Percentiles rank a stretch among this genome's conserved stretches.
Conservation (phyloP, 2,797 vertebrate genomes). For the Syndactyla subalaris region DNA sequence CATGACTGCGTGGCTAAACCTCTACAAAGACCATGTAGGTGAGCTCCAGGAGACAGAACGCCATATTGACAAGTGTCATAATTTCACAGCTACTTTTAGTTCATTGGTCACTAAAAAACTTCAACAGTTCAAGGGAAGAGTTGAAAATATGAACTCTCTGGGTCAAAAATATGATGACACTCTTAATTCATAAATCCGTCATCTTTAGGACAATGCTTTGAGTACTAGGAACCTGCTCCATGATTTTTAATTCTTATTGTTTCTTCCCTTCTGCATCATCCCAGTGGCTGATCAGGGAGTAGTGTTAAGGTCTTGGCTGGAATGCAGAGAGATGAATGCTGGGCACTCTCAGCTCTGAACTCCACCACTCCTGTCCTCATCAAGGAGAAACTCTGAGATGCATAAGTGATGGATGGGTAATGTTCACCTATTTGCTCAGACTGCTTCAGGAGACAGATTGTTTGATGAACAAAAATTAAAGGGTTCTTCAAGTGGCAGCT, state of each 20-base stretch:
- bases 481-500: background rate
- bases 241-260: background rate
- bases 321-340: background rate
- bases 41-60: background rate
- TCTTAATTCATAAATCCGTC: background rate
- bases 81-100: background rate
- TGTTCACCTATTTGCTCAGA: background rate
- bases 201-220: background rate
- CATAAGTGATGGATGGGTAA: background rate
- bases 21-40: background rate
- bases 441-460: background rate
- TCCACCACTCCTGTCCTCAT: background rate
- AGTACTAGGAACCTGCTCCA: background rate
- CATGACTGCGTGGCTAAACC: background rate
- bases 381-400: fast-evolving
- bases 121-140: background rate
- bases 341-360: background rate
- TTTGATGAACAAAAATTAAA: background rate
- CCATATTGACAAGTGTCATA: background rate
- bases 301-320: background rate
- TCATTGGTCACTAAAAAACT: background rate
- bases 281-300: background rate
- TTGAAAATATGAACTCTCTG: background rate
- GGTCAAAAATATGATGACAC: background rate
- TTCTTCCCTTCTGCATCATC: background rate